Evolutionary conservation across 2,113 vertebrate genomes (phyloP), one percentile per base, ranked within the genome.

Genomic region (Gadus chalcogrammus): DNA sequence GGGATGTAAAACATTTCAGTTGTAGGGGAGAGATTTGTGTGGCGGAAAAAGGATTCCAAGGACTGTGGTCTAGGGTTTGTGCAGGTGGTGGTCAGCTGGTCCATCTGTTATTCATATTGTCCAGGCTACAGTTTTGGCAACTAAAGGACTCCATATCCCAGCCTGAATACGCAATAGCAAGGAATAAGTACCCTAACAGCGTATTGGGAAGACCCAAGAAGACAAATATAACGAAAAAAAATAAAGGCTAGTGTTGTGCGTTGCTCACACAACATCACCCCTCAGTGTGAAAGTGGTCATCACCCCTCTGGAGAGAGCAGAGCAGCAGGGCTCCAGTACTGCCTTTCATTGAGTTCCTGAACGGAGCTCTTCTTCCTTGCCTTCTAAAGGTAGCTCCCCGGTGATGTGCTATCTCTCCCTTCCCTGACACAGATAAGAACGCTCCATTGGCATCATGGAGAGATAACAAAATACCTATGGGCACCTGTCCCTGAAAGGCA

Each of bases 391-490:
- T 66, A 56, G 53, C 65, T 77, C 70, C 75, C 65, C 12, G 27
- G 77, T 77, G 70, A 79, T 60, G 56, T 12, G 42, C 64, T 76
- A 79, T 69, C 5, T 1, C 58, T 38, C 13, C 68, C 68, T 48
- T 13, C 73, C 75, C 79, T 68, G 28, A 72, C 56, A 76, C 62
- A 71, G 79, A 85, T 84, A 79, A 84, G 67, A 80, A 74, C 75
- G 72, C 67, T 61, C 77, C 68, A 24, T 67, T 74, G 77, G 75
- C 68, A 82, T 64, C 35, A 69, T 12, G 5, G 59, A n/a, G 15
- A 69, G 78, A 87, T 83, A 79, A 84, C 42, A 77, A 80, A 78
- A 81, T 78, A 79, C 80, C 71, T 84, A 1, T 18, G 18, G 75
- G 80, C 87, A 88, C 87, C 86, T 89, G 85, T 72, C 80, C 67